phyloP scores from a whole-genome alignment of 2,888 invertebrate genomes.

The Shargacucullia verbasci region DNA sequence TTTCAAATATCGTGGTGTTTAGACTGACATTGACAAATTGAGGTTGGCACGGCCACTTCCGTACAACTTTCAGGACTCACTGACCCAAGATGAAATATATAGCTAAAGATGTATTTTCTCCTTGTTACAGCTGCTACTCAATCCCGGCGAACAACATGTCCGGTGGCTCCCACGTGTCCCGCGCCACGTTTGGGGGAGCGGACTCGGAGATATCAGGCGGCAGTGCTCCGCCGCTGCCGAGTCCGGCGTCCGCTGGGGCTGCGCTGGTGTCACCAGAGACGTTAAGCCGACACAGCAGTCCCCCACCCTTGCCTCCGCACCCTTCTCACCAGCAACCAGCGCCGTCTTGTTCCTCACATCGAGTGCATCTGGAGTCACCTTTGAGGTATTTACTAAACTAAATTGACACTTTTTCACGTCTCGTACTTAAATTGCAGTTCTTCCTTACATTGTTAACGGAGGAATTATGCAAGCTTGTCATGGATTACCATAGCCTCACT shows the following conservation, averaged over 20 bases:
- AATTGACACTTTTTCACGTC: too few relatives aligned
- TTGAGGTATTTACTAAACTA: constrained; percentile 73
- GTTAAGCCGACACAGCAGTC: constrained; percentile 91
- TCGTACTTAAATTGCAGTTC: too few relatives aligned
- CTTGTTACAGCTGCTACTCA: constrained; percentile 88
- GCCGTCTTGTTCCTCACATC: constrained; percentile 87
- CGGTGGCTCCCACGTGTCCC: constrained; percentile 89
- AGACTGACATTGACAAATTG: too few relatives aligned
- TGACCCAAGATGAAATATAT: too few relatives aligned
- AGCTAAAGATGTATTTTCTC: background rate
- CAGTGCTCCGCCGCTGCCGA: constrained; percentile 91
- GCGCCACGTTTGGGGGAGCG: constrained; percentile 83
- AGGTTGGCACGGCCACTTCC: too few relatives aligned
- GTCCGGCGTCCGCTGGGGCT: constrained; percentile 93
- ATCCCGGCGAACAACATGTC: constrained; percentile 91
- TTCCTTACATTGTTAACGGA: too few relatives aligned
- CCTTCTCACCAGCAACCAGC: constrained; percentile 88
- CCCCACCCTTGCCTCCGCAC: constrained; percentile 85
- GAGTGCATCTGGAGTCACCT: constrained; percentile 88
- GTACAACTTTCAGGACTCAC: too few relatives aligned
- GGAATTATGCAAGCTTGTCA: too few relatives aligned
- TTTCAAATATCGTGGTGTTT: too few relatives aligned
- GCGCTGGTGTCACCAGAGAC: constrained; percentile 93
- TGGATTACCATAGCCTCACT: too few relatives aligned
- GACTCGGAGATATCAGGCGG: constrained; percentile 85